Conservation (phyloP, 1,140 invertebrate genomes). For the Geopemphigus sp. region DNA sequence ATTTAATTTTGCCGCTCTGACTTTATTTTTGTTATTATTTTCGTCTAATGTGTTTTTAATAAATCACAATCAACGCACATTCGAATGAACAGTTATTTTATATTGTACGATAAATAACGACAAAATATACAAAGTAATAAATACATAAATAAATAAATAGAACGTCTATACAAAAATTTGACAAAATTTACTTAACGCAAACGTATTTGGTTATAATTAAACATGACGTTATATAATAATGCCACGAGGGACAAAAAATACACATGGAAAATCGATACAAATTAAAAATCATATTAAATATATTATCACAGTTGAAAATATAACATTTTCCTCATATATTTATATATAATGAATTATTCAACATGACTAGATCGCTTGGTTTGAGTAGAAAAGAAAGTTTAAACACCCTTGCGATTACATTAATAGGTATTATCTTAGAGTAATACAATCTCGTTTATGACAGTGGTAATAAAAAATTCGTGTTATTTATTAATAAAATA, state of each 20-base stretch:
- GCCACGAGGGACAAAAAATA: constrained; percentile 21
- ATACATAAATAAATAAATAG: constrained; percentile 36
- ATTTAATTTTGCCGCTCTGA: background rate
- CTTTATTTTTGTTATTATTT: background rate
- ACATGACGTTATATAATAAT: constrained; percentile 17
- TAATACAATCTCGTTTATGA: background rate
- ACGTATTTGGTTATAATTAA: constrained; percentile 36
- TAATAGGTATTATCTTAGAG: background rate
- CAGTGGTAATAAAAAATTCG: constrained; percentile 1
- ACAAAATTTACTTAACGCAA: constrained; percentile 23
- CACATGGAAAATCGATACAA: constrained; percentile 39
- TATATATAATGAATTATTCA: constrained; percentile 39
- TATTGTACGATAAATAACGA: constrained; percentile 49
- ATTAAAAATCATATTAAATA: constrained; percentile 45
- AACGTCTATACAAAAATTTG: constrained; percentile 48
- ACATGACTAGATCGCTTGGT: constrained; percentile 46
- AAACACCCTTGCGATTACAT: constrained; percentile 2
- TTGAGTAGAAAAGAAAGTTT: constrained; percentile 22
- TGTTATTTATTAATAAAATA: constrained; percentile 9
- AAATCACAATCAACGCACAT: background rate
- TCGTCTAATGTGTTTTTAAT: background rate
- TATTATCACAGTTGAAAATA: constrained; percentile 48
- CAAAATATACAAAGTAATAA: constrained; percentile 49
- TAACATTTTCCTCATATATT: constrained; percentile 30
- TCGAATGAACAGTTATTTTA: constrained; percentile 44